Evolutionary conservation across 2,113 vertebrate species (phyloP), one percentile per base, ranked within the genome.

Genomic region (Abramis brama): DNA sequence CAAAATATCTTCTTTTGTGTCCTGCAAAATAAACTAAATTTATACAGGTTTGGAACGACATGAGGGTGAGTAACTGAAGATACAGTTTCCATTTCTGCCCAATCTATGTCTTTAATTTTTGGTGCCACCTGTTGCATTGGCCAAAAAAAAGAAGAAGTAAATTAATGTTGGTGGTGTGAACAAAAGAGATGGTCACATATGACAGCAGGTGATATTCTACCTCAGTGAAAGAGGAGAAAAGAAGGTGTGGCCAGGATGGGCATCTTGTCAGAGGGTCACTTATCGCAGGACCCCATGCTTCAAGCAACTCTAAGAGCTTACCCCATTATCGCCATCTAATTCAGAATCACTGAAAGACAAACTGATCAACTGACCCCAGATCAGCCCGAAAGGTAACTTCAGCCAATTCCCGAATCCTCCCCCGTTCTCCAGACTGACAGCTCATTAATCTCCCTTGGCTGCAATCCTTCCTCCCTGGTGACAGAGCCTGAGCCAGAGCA

Each of bases 381-480:
- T 82, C 79, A 82, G 85, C 50, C 30, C 13, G 13, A 73, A 83
- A 43, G 68, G 50, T 73, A 27, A 57, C 66, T 57, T 71, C 66
- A 82, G 17, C 86, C 57, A 68, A 86, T 73, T 57, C 81, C 66
- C 2, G 89, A 90, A 91, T 89, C 91, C 90, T 92, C 91, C 91
- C 87, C 86, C 88, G 79, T 92, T 93, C 89, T 87, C 88, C 90
- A 85, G 86, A 91, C 89, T 91, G 93, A 94, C 91, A 90, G 92
- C 91, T 94, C 93, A 92, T 94, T 92, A 94, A 93, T 94, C 93
- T 93, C 79, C 87, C 88, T 82, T 85, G 88, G 87, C 88, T 91
- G 92, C 91, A 90, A 71, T 91, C 91, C 89, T 91, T 89, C 89
- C 86, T 88, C 59, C 23, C 83, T 74, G 90, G 91, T 80, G 73